Conservation (phyloP, 2,113 vertebrate species). For the human (Homo sapiens) region DNA sequence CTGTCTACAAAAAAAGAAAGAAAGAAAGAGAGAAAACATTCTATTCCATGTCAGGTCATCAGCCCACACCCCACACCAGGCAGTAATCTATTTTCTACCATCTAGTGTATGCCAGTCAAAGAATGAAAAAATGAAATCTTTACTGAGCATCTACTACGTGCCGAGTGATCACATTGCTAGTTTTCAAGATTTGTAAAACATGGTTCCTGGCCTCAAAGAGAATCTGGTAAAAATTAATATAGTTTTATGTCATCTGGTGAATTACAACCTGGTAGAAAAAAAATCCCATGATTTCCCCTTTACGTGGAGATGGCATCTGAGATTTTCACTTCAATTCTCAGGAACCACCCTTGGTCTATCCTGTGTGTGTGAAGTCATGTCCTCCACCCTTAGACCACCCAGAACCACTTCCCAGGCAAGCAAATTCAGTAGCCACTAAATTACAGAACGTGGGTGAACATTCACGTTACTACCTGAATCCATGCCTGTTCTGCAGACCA, state of each 20-base stretch:
- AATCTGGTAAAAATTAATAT: neutral
- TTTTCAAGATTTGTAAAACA: neutral
- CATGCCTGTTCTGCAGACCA: neutral
- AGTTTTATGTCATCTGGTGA: neutral
- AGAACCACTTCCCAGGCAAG: neutral
- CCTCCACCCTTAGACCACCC: neutral
- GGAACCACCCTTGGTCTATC: neutral
- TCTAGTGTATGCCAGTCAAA: neutral
- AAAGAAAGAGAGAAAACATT: neutral
- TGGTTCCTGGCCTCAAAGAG: neutral
- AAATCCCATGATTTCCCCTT: slow-evolving; percentile 24
- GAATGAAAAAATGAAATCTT: neutral
- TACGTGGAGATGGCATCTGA: neutral
- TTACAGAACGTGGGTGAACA: neutral
- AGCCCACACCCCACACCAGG: neutral
- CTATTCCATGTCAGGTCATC: neutral
- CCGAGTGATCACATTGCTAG: neutral
- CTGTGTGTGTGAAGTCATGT: neutral
- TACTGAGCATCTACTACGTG: neutral
- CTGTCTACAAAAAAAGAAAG: too few relatives aligned
- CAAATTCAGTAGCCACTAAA: neutral
- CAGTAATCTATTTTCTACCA: neutral
- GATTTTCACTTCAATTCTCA: neutral
- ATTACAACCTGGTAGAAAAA: neutral
- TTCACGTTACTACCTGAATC: neutral